Evolutionary conservation across 2,113 vertebrate genomes (phyloP).

Genomic region (Xenus cinereus): DNA sequence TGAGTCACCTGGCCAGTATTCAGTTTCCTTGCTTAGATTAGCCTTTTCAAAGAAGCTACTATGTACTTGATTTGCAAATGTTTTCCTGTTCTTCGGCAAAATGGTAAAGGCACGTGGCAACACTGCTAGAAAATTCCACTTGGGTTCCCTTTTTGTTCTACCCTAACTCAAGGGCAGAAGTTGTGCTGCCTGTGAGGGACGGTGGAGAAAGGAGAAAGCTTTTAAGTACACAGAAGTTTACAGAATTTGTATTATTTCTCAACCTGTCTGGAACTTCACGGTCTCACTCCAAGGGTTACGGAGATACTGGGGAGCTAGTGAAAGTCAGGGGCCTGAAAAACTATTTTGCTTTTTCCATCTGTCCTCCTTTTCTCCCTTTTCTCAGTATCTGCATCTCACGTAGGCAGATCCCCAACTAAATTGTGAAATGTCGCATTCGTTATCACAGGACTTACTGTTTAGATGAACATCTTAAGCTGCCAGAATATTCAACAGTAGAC

Average conservation of each 20-base stretch:
- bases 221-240: not conserved
- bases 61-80: not conserved
- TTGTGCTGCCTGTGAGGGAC: not conserved
- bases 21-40: not conserved
- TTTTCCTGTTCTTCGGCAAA: not conserved
- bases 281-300: not conserved
- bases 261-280: not conserved
- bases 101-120: not conserved
- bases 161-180: not conserved
- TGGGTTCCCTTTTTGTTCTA: not conserved
- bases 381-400: not conserved
- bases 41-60: not conserved
- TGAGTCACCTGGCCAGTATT: not conserved
- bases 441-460: constrained; percentile 1
- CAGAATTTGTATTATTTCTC: not conserved
- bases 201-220: not conserved
- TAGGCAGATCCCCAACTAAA: constrained; percentile 38
- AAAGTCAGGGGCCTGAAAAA: not conserved
- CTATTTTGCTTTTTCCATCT: not conserved
- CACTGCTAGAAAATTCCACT: not conserved
- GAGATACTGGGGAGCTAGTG: not conserved
- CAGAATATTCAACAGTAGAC: constrained; percentile 36
- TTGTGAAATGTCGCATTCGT: constrained; percentile 35
- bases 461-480: constrained; percentile 1
- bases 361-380: constrained; percentile 20